Base-by-base conservation (phyloP, 2,888 invertebrate species). In the Scaptomyza cyrtandrae region DNA sequence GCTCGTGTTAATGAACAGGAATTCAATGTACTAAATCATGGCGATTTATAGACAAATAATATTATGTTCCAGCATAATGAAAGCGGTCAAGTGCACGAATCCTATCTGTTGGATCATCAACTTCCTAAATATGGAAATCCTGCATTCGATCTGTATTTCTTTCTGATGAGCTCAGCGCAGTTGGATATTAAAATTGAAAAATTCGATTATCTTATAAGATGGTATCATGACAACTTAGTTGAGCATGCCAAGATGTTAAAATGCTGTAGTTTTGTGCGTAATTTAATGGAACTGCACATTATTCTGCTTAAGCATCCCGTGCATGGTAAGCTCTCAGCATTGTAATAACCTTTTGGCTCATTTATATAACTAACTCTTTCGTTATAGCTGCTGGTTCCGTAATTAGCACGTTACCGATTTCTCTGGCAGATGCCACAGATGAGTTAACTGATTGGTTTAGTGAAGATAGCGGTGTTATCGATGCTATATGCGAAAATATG, bases 21-120 rank as follows among this genome's bases (percentile, higher is more conserved):
- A 5, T 91, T 91, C n/a, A 91, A 90, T 81, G 90, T 90, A 3
- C 57, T 91, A 1, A 89, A 87, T 61, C 90, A 90, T 56, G 90
- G 90, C 5, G 89, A 90, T 54, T 68, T 81, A 31, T 90, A 90
- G 91, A 67, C 78, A 0, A 91, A 90, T 45, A 91, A 90, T 50
- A 66, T 90, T 0, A 86, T 90, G 90, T 91, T 91, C 49, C 79
- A 87, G 29, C 75, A 90, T 55, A 78, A 86, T 35, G 45, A 65
- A 5, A 66, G 75, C 13, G 86, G 79, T 0, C 59, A 56, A 6
- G 59, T 78, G 5, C 68, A 77, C 24, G 85, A 91, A 37, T 86
- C 87, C 1, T 79, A 81, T 39, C 66, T 91, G 27, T 61, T 91
- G 10, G 91, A 91, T 55, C 86, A 81, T 45, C 90, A 91, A 61